phyloP scores from a whole-genome alignment of 2,113 vertebrate genomes.

The Rousettus leschenaultii region DNA sequence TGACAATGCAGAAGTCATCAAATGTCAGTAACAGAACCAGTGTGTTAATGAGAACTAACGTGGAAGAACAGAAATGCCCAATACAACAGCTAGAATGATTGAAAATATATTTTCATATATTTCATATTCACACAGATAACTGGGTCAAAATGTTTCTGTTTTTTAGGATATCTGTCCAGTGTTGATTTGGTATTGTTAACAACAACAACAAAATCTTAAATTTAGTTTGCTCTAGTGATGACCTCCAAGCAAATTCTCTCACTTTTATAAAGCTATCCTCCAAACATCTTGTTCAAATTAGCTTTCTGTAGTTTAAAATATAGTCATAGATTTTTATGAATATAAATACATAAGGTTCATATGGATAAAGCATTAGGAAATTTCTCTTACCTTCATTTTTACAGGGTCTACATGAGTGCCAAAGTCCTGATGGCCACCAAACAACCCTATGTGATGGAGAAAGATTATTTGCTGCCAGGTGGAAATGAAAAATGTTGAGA shows the following conservation, averaged over 20 bases:
- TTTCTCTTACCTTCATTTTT: not conserved
- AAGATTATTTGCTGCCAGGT: not conserved
- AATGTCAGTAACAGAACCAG: constrained; percentile 7
- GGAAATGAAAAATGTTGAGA: not conserved
- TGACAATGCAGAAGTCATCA: constrained; percentile 49
- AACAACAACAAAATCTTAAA: not conserved
- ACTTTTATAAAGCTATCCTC: not conserved
- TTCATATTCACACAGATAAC: constrained; percentile 15
- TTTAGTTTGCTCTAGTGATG: not conserved
- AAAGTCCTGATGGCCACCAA: not conserved
- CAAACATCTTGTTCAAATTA: not conserved
- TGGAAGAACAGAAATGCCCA: constrained; percentile 56
- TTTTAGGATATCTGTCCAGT: not conserved
- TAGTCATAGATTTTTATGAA: not conserved
- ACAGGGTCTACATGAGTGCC: accelerated
- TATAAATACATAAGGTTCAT: not conserved
- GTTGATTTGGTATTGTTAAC: not conserved
- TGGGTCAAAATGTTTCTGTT: not conserved
- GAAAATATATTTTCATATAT: not conserved
- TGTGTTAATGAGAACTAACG: constrained; percentile 60
- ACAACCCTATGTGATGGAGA: not conserved
- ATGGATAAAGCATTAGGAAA: not conserved
- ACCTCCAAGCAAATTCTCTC: not conserved
- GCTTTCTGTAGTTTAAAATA: not conserved
- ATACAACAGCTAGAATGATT: not conserved